Evolutionary conservation across 2,888 invertebrate genomes (phyloP).

Genomic region (Kryphioiulus occultus): DNA sequence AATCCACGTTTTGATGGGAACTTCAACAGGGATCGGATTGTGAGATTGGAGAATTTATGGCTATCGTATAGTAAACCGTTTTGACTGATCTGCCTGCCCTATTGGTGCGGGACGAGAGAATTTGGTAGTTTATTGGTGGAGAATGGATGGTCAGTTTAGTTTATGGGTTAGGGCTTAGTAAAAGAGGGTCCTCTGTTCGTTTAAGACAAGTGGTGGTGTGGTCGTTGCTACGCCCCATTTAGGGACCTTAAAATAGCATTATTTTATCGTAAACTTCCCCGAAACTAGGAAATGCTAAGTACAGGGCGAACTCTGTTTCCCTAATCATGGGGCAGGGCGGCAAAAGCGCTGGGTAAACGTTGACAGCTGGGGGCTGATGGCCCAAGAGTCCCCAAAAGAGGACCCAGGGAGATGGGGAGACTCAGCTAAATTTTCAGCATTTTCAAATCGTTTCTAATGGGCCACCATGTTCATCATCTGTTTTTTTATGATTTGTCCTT

Average conservation of each 20-base stretch:
- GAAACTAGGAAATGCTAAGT: neutral
- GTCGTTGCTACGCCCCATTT: neutral
- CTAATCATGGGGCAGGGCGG: neutral
- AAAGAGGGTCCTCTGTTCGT: too few relatives aligned
- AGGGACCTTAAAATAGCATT: neutral
- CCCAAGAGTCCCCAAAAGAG: neutral
- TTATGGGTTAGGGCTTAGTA: neutral
- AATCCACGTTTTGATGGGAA: too few relatives aligned
- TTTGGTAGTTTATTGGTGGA: neutral
- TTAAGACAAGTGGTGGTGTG: neutral
- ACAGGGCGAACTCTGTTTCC: neutral
- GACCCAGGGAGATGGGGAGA: neutral
- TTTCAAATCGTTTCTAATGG: neutral
- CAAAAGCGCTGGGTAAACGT: neutral
- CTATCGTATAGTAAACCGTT: too few relatives aligned
- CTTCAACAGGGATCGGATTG: too few relatives aligned
- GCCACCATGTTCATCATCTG: neutral
- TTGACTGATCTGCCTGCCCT: too few relatives aligned
- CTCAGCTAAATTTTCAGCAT: neutral
- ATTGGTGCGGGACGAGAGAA: too few relatives aligned
- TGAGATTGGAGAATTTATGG: too few relatives aligned
- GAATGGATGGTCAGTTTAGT: neutral
- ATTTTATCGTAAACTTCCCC: neutral
- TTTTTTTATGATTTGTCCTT: conserved; percentile 7
- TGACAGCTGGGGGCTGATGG: neutral